Base-by-base conservation (phyloP, 2,888 invertebrate genomes). In the Catocala nupta region DNA sequence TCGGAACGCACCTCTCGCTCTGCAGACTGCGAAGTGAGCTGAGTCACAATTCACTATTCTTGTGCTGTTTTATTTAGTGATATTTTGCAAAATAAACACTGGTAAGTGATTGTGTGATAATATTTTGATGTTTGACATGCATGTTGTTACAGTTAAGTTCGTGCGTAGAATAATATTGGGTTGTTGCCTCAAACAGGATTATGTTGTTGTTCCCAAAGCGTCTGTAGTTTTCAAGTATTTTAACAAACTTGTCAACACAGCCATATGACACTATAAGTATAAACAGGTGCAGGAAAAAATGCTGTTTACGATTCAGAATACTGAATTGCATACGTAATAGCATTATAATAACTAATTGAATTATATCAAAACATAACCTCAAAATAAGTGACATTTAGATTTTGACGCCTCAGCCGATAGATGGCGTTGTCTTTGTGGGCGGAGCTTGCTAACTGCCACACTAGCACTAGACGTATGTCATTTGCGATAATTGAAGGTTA, bases 21-120 rank as follows among this genome's bases (percentile, higher is more conserved):
- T 83, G 78, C 76, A 81, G 72, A 67, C 86, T 81, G 87, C 84
- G 90, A 89, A 83, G 86, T 87, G 90, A 90, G 79, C 87, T 90
- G 93, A 91, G 93, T 90, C 86, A 92, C 90, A 92, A 83, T 66
- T 72, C 63, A 44, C 66, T 62, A 50, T 65, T 53, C 50, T 70
- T 56, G 58, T 65, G 34, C 71, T 67, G 61, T 68, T 77, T 68
- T 74, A 75, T 77, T 77, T 74, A 67, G 76, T 81, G 80, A 81
- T 75, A 75, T 69, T 44, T 59, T 52, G 60, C 33, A 56, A 58
- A 72, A 64, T 68, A 72, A 70, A 36, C 13, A 68, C 65, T 69
- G 88, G 92, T 92, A 76, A 92, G 93, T 90, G 16, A 62, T 67
- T 81, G 68, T 69, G 45, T 55, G 45, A 7, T 68, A 42, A 62